Evolutionary conservation across 2,797 vertebrate genomes (phyloP), one percentile per base, ranked within the genome.

Genomic region (Streptopelia turtur): DNA sequence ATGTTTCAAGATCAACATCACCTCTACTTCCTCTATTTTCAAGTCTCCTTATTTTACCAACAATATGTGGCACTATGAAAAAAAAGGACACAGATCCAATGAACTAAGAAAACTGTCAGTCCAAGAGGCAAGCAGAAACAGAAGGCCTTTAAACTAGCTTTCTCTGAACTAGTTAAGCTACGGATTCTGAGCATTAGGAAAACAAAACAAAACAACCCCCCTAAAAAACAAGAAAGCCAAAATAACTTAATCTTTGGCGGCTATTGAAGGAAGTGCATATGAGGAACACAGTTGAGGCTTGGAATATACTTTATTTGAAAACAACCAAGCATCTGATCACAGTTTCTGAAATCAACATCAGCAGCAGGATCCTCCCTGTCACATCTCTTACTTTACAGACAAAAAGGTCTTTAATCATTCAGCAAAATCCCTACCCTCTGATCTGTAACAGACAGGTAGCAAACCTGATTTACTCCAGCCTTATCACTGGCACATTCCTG

Each of bases 1-100:
- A 41, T 94, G 88, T 96, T 95, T 93, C 95, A 83, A 92, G 59
- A 93, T 45, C 83, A 93, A 93, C 81, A 78, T 91, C 87, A 85
- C 47, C 50, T 92, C 57, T 78, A 79, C 49, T 93, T 95, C 78
- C 84, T 87, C 57, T 93, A 55, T 95, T 93, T 94, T 84, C 49
- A 84, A 63, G 75, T 76, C 80, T 70, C 64, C 78, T 92, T 93
- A 77, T 87, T 96, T 91, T 83, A 93, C 53, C 63, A 90, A 90
- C 64, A 93, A 64, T 78, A 78, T 37, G 50, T 43, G 47, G 53
- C 41, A 63, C 20, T 59, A 85, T 31, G 33, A 7, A 66, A 87
- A 84, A 70, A 74, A n/a, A 14, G 30, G 25, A 23, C 41, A 65
- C 13, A 43, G 66, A 87, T 64, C 12, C 7, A 92, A 57, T 0